These are phyloP conservation scores for Callaeas wilsoni DNA, from an alignment of 2,113 vertebrate genomes.

Conservation along the genomic window DNA sequence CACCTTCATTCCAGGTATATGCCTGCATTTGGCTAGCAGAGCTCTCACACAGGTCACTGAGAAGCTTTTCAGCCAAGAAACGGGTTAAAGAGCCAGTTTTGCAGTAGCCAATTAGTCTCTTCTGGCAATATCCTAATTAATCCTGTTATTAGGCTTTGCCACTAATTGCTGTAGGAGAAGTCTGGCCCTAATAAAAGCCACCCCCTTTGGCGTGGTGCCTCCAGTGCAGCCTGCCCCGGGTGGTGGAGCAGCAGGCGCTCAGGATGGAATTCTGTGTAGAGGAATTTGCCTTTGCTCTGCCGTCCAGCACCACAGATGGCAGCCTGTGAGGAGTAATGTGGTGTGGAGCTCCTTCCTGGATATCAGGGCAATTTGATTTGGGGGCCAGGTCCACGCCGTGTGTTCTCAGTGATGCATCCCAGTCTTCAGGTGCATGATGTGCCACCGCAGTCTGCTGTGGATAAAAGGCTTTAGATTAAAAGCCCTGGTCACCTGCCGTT, in stretches of 20 bases:
- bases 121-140: slow-evolving; percentile 13
- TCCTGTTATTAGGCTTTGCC: not conserved
- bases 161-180: not conserved
- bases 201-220: not conserved
- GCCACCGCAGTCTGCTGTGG: not conserved
- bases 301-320: not conserved
- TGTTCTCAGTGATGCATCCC: not conserved
- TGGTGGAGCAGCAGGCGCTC: fast-evolving
- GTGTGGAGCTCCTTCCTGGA: not conserved
- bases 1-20: not conserved
- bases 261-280: fast-evolving
- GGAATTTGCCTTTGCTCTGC: not conserved
- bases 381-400: not conserved
- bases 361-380: not conserved
- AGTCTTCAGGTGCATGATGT: not conserved
- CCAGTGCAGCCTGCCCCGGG: fast-evolving
- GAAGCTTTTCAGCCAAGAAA: not conserved
- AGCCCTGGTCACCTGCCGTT: not conserved
- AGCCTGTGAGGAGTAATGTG: not conserved
- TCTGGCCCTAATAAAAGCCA: not conserved
- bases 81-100: not conserved
- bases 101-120: not conserved
- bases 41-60: not conserved
- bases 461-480: slow-evolving; percentile 24
- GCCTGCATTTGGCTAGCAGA: not conserved